Conservation (phyloP, 1,140 invertebrate species). For the Drosophila saltans region DNA sequence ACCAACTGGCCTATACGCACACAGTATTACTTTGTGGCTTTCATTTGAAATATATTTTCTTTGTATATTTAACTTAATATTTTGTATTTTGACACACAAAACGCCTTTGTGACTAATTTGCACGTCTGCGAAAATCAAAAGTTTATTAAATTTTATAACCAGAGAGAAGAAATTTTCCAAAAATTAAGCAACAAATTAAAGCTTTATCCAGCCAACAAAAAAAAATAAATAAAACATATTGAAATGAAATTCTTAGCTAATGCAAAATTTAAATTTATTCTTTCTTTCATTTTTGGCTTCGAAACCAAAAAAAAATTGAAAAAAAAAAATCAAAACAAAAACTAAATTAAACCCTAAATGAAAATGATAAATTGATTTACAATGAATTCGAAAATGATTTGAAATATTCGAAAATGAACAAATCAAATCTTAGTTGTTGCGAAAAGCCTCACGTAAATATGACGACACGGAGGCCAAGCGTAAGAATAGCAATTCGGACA, state of each 20-base stretch:
- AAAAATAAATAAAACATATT: slow-evolving; percentile 33
- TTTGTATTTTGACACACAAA: slow-evolving; percentile 22
- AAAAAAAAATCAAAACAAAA: slow-evolving; percentile 11
- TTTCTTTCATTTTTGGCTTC: slow-evolving; percentile 60
- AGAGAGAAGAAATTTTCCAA: neutral
- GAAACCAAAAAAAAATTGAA: slow-evolving; percentile 31
- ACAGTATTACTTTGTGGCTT: slow-evolving; percentile 22
- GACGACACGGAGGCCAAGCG: slow-evolving; percentile 72
- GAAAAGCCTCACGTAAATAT: slow-evolving; percentile 60
- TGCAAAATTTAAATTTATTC: slow-evolving; percentile 69
- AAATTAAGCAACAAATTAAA: slow-evolving; percentile 2
- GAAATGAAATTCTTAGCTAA: slow-evolving; percentile 56
- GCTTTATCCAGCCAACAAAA: slow-evolving; percentile 28
- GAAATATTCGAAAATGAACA: slow-evolving; percentile 16
- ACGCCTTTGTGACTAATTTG: slow-evolving; percentile 72
- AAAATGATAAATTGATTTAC: neutral
- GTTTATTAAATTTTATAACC: slow-evolving; percentile 1
- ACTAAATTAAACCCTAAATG: slow-evolving; percentile 6
- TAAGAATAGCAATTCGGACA: slow-evolving; percentile 81
- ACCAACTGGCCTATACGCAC: neutral
- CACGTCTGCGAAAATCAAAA: slow-evolving; percentile 54
- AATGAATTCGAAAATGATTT: slow-evolving; percentile 34
- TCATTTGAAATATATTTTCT: too few relatives aligned
- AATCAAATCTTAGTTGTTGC: slow-evolving; percentile 56
- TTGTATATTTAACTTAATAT: neutral